Conservation (phyloP, 2,797 vertebrate species). For the Decapterus maruadsi region DNA sequence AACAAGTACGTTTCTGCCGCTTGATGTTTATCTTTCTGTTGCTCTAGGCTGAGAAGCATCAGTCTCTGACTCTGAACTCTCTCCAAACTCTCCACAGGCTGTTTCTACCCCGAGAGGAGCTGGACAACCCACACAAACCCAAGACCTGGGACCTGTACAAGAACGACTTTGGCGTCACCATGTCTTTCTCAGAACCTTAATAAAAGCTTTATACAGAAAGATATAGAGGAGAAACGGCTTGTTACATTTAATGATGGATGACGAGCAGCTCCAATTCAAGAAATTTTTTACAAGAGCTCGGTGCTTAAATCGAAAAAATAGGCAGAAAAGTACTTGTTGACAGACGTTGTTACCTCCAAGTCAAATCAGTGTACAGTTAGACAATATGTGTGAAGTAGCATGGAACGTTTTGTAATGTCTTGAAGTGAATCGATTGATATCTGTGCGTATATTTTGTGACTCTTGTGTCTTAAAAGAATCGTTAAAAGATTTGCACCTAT, state of each 20-base stretch:
- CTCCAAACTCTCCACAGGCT: constrained; percentile 82
- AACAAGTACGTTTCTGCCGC: constrained; percentile 86
- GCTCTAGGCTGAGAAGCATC: fast-evolving
- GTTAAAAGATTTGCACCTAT: not conserved
- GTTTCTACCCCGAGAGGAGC: constrained; percentile 90
- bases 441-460: not conserved
- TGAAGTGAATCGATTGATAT: not conserved
- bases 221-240: not conserved
- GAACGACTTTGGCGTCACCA: constrained; percentile 91
- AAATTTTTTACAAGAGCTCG: not conserved
- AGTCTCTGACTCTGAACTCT: not conserved
- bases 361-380: not conserved
- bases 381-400: not conserved
- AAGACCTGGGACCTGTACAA: constrained; percentile 93
- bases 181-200: constrained; percentile 87
- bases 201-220: constrained; percentile 30
- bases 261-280: constrained; percentile 17
- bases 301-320: not conserved
- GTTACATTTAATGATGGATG: constrained; percentile 12
- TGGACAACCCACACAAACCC: constrained; percentile 96
- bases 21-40: not conserved
- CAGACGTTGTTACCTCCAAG: not conserved
- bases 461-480: not conserved
- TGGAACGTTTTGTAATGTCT: not conserved
- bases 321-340: not conserved